Percentiles rank a stretch among this genome's conserved stretches.
Evolutionary conservation across 2,888 invertebrate species (phyloP).

Genomic region (Crocallis elinguaria): DNA sequence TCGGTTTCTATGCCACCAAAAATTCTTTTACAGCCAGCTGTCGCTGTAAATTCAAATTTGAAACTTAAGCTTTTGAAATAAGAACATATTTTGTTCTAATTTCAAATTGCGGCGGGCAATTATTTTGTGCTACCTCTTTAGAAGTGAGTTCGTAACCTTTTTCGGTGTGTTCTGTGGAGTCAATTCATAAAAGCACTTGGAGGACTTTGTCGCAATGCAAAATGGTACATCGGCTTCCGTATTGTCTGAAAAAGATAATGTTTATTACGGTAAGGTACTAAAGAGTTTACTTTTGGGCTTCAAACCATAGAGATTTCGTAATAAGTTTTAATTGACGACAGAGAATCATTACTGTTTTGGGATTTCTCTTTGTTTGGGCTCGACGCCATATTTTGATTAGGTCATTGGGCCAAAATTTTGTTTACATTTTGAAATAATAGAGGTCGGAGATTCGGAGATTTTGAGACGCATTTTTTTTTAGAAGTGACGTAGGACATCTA

Average conservation of each 20-base stretch:
- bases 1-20: constrained; percentile 50
- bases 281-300: constrained; percentile 23
- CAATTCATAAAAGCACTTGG: constrained; percentile 12
- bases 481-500: no score
- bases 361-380: constrained; percentile 34
- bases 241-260: background rate
- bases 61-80: constrained; percentile 49
- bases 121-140: constrained; percentile 20
- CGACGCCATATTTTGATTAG: constrained; percentile 27
- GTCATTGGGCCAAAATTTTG: constrained; percentile 26
- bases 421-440: constrained; percentile 1
- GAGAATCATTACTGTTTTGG: constrained; percentile 47
- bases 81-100: constrained; percentile 33
- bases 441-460: background rate
- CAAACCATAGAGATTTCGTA: constrained; percentile 50
- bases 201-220: constrained; percentile 12
- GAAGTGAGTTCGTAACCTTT: constrained; percentile 30
- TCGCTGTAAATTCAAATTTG: constrained; percentile 58
- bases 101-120: constrained; percentile 24
- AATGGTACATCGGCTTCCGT: background rate
- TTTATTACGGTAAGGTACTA: constrained; percentile 17
- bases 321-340: constrained; percentile 65
- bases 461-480: no score
- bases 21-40: constrained; percentile 52
- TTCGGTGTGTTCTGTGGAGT: constrained; percentile 21